phyloP scores from a whole-genome alignment of 2,113 vertebrate genomes.

The Riparia riparia region DNA sequence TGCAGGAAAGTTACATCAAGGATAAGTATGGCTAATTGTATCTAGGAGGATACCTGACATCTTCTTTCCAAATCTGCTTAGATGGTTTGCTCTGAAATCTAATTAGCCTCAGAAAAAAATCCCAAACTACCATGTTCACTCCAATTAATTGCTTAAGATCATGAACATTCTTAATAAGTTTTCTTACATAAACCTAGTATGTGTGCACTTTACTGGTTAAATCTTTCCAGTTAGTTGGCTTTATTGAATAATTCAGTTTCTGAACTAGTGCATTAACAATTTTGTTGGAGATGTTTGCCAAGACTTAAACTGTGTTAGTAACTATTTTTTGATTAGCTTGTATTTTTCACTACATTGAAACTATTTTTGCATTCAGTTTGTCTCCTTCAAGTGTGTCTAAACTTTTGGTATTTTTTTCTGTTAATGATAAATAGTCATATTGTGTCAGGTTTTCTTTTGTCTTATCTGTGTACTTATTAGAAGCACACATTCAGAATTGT shows the following conservation, averaged over 20 bases:
- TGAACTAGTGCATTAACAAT: not conserved
- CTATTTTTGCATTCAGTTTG: not conserved
- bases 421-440: not conserved
- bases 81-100: not conserved
- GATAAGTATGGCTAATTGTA: not conserved
- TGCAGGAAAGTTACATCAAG: slow-evolving; percentile 16
- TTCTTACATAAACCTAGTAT: not conserved
- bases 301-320: not conserved
- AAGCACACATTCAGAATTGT: not conserved
- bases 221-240: not conserved
- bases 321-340: not conserved
- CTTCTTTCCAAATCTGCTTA: not conserved
- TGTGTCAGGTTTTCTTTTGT: not conserved
- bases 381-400: not conserved
- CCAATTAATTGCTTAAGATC: not conserved
- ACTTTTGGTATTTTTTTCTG: not conserved
- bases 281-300: not conserved
- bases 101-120: not conserved
- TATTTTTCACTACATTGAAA: not conserved
- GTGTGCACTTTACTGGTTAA: not conserved
- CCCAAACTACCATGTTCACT: not conserved
- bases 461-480: not conserved
- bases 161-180: not conserved
- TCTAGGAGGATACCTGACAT: not conserved
- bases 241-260: not conserved